Evolutionary conservation across 1,140 invertebrate species (phyloP), one percentile per base, ranked within the genome.

Genomic region (Brachionus paranguensis): DNA sequence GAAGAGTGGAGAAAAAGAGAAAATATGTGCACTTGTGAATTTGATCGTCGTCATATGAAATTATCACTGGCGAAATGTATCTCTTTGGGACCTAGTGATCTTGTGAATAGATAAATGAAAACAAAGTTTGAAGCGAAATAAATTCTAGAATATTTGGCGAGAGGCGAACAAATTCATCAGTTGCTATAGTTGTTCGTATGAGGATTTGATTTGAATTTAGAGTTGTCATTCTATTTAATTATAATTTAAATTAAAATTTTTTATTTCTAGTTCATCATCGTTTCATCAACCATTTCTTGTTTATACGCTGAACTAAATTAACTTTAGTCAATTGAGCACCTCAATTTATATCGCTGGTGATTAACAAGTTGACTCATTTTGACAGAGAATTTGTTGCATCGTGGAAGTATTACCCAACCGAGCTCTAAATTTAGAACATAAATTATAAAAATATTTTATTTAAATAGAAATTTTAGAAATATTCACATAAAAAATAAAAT

Each of bases 21-120:
- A 68, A 68, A 68, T 68, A 68, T 68, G 65, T 68, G 65, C 65
- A 68, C 27, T 68, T 68, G 65, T 68, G 27, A 41, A 33, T 41
- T 17, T n/a, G 27, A 29, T 29, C 33, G 33, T 68, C 65, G 27
- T 68, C 53, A 60, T 20, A 60, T 60, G 53, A 60, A 60, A 20
- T 60, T 60, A 60, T 60, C 53, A 27, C 10, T 60, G 53, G 53
- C 20, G n/a, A 60, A 24, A 60, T 24, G 53, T 60, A 60, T 60
- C 53, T 60, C 53, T 60, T 24, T 29, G 10, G 53, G 53, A 60
- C 53, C 53, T 17, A 17, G 17, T 7, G 20, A 20, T 60, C 47
- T 53, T 53, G 47, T 53, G 60, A 68, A 68, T 33, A 68, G 65
- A 68, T 68, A 60, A 37, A 37, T 37, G 33, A 37, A 37, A 37